A percentile compares a stretch with the other conserved stretches of the same genome.
Conservation (phyloP, 2,888 invertebrate species). For the Electrophaes corylata region DNA sequence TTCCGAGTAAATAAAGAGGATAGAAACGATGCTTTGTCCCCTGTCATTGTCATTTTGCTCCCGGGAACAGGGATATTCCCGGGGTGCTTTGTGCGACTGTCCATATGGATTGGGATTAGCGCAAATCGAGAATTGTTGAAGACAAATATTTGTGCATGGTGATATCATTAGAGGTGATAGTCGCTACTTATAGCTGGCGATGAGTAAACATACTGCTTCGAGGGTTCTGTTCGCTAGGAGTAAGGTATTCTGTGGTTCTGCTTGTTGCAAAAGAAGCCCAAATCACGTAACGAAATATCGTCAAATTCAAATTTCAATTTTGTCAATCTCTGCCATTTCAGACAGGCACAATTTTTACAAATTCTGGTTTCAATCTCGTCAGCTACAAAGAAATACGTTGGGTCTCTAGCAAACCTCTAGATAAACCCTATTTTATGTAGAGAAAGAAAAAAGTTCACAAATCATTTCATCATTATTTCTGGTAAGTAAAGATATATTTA, state of each 20-base stretch:
- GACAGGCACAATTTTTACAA: no score
- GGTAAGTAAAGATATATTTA: no score
- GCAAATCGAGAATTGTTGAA: conserved; percentile 62
- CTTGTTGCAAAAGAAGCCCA: not conserved
- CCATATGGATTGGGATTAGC: conserved; percentile 26
- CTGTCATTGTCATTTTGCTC: conserved; percentile 56
- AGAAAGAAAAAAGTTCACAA: no score
- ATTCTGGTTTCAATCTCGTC: no score
- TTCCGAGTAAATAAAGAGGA: conserved; percentile 77
- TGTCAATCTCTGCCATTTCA: no score
- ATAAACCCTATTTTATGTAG: no score
- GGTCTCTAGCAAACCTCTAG: no score
- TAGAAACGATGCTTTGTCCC: conserved; percentile 66
- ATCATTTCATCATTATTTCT: no score
- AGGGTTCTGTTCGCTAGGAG: not conserved
- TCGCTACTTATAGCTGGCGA: conserved; percentile 18
- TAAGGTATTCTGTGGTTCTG: not conserved
- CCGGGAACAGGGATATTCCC: conserved; percentile 32
- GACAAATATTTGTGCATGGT: conserved; percentile 74
- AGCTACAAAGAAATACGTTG: no score
- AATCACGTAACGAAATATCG: no score
- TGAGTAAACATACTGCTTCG: conserved; percentile 13
- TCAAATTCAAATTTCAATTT: no score
- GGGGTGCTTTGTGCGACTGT: conserved; percentile 41
- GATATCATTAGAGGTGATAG: conserved; percentile 30